Percentiles rank a stretch among this genome's conserved stretches.
phyloP scores from a whole-genome alignment of 2,888 invertebrate genomes.

The Tachina lurida region DNA sequence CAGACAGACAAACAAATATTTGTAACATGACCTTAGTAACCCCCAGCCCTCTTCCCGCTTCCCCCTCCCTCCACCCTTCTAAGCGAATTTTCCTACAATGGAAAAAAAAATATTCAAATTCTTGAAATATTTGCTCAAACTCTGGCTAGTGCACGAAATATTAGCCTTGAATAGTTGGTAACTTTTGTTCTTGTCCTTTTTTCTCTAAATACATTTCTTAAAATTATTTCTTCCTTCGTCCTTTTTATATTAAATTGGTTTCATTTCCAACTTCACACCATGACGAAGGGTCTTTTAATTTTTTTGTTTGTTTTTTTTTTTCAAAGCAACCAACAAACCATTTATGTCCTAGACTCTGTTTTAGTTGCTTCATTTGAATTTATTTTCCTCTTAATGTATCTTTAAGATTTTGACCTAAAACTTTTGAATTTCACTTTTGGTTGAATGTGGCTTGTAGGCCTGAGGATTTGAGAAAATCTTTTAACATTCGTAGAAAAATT shows the following conservation, averaged over 20 bases:
- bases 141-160: not conserved
- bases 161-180: slow-evolving; percentile 6
- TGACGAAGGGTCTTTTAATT: slow-evolving; percentile 63
- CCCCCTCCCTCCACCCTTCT: too few relatives aligned
- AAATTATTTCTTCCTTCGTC: slow-evolving; percentile 9
- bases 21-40: slow-evolving; percentile 55
- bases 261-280: slow-evolving; percentile 69
- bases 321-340: not conserved
- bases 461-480: slow-evolving; percentile 9
- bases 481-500: slow-evolving; percentile 49
- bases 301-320: too few relatives aligned
- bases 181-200: slow-evolving; percentile 28
- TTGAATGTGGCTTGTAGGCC: not conserved
- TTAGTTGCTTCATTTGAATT: slow-evolving; percentile 52
- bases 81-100: not conserved
- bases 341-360: slow-evolving; percentile 37
- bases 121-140: slow-evolving; percentile 55
- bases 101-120: slow-evolving; percentile 55
- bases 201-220: slow-evolving; percentile 19
- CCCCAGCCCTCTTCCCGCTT: slow-evolving; percentile 19
- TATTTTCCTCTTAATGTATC: slow-evolving; percentile 42
- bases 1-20: slow-evolving; percentile 19
- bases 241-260: slow-evolving; percentile 63
- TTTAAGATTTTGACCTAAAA: slow-evolving; percentile 55
- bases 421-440: slow-evolving; percentile 28